Conservation (phyloP, 2,888 invertebrate genomes). For the Rhagium mordax region DNA sequence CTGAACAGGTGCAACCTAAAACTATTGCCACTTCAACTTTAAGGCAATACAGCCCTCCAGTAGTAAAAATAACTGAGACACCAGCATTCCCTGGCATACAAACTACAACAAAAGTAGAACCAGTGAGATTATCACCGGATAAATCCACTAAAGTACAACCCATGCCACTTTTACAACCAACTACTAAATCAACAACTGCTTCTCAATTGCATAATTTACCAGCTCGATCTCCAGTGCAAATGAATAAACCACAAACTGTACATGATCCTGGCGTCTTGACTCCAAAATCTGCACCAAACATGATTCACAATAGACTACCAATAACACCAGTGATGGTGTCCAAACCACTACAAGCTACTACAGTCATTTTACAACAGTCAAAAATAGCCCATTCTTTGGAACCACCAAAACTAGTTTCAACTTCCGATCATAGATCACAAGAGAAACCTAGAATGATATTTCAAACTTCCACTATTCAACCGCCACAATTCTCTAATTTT, state of each 20-base stretch:
- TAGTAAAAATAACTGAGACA: conserved; percentile 56
- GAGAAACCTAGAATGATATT: conserved; percentile 69
- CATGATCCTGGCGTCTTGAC: conserved; percentile 46
- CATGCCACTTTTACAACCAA: conserved; percentile 38
- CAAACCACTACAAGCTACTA: conserved; percentile 73
- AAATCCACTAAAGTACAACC: conserved; percentile 45
- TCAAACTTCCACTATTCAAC: conserved; percentile 53
- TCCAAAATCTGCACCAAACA: conserved; percentile 46
- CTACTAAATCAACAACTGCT: conserved; percentile 46
- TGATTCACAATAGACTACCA: conserved; percentile 72
- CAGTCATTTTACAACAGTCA: conserved; percentile 67
- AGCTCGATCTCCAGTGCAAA: conserved; percentile 57
- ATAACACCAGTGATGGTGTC: conserved; percentile 75
- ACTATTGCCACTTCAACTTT: conserved; percentile 32
- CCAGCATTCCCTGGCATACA: conserved; percentile 52
- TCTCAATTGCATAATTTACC: conserved; percentile 60
- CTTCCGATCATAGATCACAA: conserved; percentile 58
- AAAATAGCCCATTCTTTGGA: conserved; percentile 63
- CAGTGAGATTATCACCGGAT: conserved; percentile 50
- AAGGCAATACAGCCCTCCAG: conserved; percentile 49
- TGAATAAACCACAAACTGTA: conserved; percentile 48
- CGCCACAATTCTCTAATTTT: conserved; percentile 54
- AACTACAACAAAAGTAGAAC: conserved; percentile 56
- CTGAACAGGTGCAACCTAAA: conserved; percentile 41
- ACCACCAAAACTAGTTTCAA: conserved; percentile 61